A percentile compares a stretch with the other conserved stretches of the same genome.
Evolutionary conservation across 2,797 vertebrate species (phyloP).

Genomic region (Chloroceryle inda): DNA sequence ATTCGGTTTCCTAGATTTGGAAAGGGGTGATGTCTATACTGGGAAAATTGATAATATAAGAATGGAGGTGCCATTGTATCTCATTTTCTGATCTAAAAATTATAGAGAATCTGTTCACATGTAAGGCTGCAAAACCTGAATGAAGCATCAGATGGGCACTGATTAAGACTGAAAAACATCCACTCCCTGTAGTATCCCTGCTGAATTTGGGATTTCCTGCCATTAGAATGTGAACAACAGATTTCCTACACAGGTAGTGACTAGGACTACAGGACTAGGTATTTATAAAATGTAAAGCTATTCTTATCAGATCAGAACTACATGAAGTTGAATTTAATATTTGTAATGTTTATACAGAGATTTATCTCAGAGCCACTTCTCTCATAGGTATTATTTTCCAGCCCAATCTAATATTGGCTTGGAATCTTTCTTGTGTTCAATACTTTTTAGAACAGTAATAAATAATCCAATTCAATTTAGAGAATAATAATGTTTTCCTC

Average conservation of each 20-base stretch:
- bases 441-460: conserved; percentile 82
- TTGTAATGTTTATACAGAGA: conserved; percentile 82
- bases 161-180: background rate
- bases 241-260: conserved; percentile 41
- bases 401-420: conserved; percentile 81
- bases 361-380: conserved; percentile 75
- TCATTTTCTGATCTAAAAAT: background rate
- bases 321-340: conserved; percentile 81
- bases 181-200: background rate
- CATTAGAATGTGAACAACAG: background rate
- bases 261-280: conserved; percentile 21
- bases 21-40: background rate
- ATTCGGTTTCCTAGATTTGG: background rate
- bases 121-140: background rate
- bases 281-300: conserved; percentile 75
- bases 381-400: conserved; percentile 78
- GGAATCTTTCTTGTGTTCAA: conserved; percentile 78
- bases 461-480: conserved; percentile 83
- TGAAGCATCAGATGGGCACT: background rate
- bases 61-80: background rate
- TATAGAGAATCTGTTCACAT: background rate
- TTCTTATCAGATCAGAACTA: conserved; percentile 74
- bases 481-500: conserved; percentile 82
- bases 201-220: background rate
- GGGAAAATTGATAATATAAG: background rate